Evolutionary conservation across 2,888 invertebrate species (phyloP).

Genomic region (Dilophus febrilis): DNA sequence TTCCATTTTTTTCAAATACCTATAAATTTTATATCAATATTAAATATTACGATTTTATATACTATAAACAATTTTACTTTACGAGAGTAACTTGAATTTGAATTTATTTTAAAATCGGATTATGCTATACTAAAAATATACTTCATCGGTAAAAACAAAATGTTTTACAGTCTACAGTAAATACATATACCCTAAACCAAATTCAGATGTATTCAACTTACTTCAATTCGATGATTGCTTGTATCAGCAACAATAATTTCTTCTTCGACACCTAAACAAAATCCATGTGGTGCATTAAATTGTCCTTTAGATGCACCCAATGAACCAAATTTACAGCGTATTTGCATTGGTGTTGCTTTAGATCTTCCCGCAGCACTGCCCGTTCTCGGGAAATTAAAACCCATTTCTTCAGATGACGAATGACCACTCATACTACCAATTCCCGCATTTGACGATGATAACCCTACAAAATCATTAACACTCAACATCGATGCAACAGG

Average conservation of each 20-base stretch:
- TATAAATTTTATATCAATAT: too few relatives aligned
- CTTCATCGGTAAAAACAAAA: too few relatives aligned
- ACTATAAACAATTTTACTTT: slow-evolving; percentile 1
- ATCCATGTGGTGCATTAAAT: slow-evolving; percentile 94
- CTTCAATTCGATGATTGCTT: slow-evolving; percentile 89
- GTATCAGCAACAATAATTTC: slow-evolving; percentile 95
- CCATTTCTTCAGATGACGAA: not conserved
- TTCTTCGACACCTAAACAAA: slow-evolving; percentile 86
- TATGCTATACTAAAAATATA: too few relatives aligned
- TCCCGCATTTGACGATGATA: slow-evolving; percentile 40
- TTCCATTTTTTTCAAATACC: slow-evolving; percentile 88
- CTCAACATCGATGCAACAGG: slow-evolving; percentile 33
- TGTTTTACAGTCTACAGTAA: too few relatives aligned
- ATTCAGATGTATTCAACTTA: too few relatives aligned
- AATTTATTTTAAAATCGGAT: too few relatives aligned
- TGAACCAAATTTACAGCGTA: slow-evolving; percentile 84
- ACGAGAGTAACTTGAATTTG: too few relatives aligned
- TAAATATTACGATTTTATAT: slow-evolving; percentile 4
- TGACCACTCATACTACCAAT: slow-evolving; percentile 5
- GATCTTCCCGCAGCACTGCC: slow-evolving; percentile 40
- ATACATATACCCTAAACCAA: too few relatives aligned
- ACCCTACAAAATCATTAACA: slow-evolving; percentile 39
- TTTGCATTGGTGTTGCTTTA: slow-evolving; percentile 72
- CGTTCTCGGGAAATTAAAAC: not conserved
- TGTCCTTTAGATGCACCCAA: slow-evolving; percentile 84